Conservation (phyloP, 2,888 invertebrate species). For the Syrphus vitripennis region DNA sequence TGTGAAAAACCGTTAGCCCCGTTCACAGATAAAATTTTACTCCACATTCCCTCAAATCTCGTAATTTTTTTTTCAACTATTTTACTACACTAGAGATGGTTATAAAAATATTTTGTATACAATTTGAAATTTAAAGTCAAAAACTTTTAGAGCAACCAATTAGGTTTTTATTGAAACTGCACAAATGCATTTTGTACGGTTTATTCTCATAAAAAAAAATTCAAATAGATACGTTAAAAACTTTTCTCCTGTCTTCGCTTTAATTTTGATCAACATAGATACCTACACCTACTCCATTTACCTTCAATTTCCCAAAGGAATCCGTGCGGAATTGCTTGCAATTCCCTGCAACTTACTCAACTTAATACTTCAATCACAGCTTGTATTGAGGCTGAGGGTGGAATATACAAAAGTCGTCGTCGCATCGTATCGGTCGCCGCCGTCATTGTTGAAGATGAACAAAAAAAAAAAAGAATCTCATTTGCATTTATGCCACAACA, state of each 20-base stretch:
- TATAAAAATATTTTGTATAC: too few relatives aligned
- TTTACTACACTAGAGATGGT: too few relatives aligned
- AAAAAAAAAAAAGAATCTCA: conserved; percentile 1
- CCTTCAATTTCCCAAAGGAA: conserved; percentile 13
- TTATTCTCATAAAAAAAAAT: neutral
- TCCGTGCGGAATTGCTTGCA: conserved; percentile 7
- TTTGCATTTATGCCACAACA: conserved; percentile 43
- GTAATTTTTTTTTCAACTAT: too few relatives aligned
- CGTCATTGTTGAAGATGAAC: neutral
- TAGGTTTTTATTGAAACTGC: neutral
- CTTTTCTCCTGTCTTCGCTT: neutral
- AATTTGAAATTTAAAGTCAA: too few relatives aligned
- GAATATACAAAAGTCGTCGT: neutral
- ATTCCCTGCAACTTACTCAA: conserved; percentile 24
- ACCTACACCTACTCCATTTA: neutral
- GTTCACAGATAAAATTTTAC: too few relatives aligned
- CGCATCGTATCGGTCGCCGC: neutral
- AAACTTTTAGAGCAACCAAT: neutral
- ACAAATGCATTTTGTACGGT: neutral
- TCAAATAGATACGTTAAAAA: neutral
- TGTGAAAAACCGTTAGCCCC: too few relatives aligned
- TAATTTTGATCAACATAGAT: neutral
- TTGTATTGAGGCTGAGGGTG: too few relatives aligned
- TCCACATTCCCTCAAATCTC: too few relatives aligned
- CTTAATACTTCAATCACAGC: conserved; percentile 34